Base-by-base conservation (phyloP, 2,888 invertebrate genomes). In the Masnerella sp. region DNA sequence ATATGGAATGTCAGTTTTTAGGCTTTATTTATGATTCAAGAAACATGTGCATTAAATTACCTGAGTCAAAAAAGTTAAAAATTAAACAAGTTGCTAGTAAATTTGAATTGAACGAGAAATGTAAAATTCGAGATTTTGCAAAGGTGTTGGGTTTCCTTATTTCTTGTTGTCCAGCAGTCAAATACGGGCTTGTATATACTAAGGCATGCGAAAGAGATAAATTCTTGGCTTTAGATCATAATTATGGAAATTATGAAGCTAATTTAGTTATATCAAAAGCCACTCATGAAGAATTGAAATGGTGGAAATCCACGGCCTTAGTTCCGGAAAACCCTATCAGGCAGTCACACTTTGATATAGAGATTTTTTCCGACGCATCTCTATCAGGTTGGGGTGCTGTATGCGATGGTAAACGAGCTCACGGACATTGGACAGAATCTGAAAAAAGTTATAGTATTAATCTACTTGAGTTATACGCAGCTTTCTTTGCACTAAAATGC, bases 301-400 rank as follows among this genome's bases (percentile, higher is more conserved):
- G 71, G 75, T 72, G 71, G 68, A 58, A 45, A 18, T 22, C 8
- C 2, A 7, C 47, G 9, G 36, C 25, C 8, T 2, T 18, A 12
- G 12, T 8, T 3, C 8, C 59, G n/a, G 0, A 14, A 2, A 61
- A 51, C 43, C 28, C 25, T 0, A 67, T 74, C 12, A 30, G 54
- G 8, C 14, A 22, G 12, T 14, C n/a, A 4, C 8, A 7, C 1
- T 76, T 52, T 47, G 30, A 51, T 1, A 3, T 71, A 9, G 42
- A 54, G 28, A 76, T 76, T 38, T 74, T 34, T 22, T 56, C 74
- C 0, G 71, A 76, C 22, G 70, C 76, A 1, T 76, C 70, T 0
- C 9, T 25, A n/a, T 47, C 67, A 12, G 73, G 76, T 0, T 71
- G 65, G 72, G 69, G 72, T 20, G 69, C 38, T 0, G 18, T 34